Base-by-base conservation (phyloP, 2,888 invertebrate genomes). In the Polydesmus complanatus region DNA sequence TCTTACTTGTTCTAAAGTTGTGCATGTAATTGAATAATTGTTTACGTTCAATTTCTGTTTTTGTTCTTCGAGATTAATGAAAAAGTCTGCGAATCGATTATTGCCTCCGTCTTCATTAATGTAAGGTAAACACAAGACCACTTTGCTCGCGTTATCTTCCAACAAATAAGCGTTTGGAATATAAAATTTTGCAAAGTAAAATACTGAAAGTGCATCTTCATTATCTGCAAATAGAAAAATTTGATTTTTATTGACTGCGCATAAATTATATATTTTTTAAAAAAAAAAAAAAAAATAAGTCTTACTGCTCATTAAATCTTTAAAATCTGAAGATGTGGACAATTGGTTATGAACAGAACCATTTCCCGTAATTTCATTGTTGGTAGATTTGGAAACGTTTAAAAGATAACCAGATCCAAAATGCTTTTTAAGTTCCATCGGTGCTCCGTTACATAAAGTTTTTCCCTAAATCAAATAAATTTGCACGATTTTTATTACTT, bases 1-100 rank as follows among this genome's bases (percentile, higher is more conserved):
- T 19, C 64, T 50, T 65, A 75, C 74, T 69, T 77, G 76, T 66
- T 77, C 77, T 8, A 77, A 67, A 58, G 75, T 74, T 5, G 75
- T 74, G 63, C 75, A 75, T 11, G 74, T 74, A 23, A 77, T 68
- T 2, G 75, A 75, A 66, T 74, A 76, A 62, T 72, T 73, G 26
- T 72, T 70, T 50, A 75, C 69, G 22, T 72, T 72, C 18, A 74
- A 66, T 2, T 66, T 66, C n/a, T 64, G 61, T 37, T 68, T 67
- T 51, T 68, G 67, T 2, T 63, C 60, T 55, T 75, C 74, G 1
- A 75, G 66, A n/a, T 72, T 67, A 8, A 64, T 62, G 65, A 73
- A 73, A 63, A 73, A 68, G 11, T 64, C 54, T 3, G 66, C 63
- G 62, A 70, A 70, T 14, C 67, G 63, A 25, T 65, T 61, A 1